Base-by-base conservation (phyloP, 2,113 vertebrate genomes). In the Rhegmatorhina hoffmannsi region DNA sequence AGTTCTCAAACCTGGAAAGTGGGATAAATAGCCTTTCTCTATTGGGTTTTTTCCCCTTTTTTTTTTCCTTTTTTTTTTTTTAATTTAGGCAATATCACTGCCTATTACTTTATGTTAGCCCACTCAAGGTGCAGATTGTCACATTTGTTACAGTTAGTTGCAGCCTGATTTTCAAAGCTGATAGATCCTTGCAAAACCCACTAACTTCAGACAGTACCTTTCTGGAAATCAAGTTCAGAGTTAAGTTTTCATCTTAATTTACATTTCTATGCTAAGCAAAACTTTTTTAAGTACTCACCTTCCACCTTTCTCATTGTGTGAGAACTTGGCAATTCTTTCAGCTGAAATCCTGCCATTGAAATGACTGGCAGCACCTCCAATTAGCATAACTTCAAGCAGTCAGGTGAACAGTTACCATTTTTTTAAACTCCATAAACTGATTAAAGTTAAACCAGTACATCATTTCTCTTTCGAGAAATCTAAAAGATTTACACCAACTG, bases 401-500 rank as follows among this genome's bases (percentile, higher is more conserved):
- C 44, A 91, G 66, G 40, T 68, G 85, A 97, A 90, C 21, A 94
- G 79, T 89, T 97, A 75, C 74, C 34, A 83, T 89, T 90, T 92
- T 93, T 89, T 95, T 77, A 36, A 36, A 75, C 64, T 97, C 96
- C 83, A 87, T 92, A 96, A 97, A 95, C 83, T 96, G 96, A 95
- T 97, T 97, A 92, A 97, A 97, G 87, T 97, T 96, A 96, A 97
- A 95, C 58, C 34, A 97, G 83, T 96, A 95, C 92, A 97, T 96
- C 31, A 96, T 96, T 97, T 96, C 95, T 97, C 93, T 95, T 96
- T 89, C 84, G 96, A 90, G 34, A 98, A 97, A 97, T 95, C 96
- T 91, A 96, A 95, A 97, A 97, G 96, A 98, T 97, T 98, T 98
- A 98, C 89, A 97, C 46, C 91, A 90, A 90, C 77, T 97, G 67